These are phyloP conservation scores for Acrocephalus arundinaceus DNA, from an alignment of 2,113 vertebrate species.

Conservation along the genomic window DNA sequence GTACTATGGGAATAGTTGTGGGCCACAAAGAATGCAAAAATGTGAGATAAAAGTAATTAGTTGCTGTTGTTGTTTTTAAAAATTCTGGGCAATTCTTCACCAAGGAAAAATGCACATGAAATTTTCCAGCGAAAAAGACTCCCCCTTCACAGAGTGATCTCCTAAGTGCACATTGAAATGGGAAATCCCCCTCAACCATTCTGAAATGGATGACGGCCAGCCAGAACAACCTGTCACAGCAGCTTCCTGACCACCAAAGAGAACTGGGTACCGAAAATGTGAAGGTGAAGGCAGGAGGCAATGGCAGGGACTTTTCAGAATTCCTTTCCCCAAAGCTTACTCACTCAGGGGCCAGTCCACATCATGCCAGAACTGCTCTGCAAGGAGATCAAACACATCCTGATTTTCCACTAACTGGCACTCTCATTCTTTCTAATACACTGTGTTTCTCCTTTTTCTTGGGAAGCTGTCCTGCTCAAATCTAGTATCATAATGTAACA, in stretches of 20 bases:
- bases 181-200: slow-evolving; percentile 31
- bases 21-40: neutral
- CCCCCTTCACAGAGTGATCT: neutral
- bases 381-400: neutral
- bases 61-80: neutral
- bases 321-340: neutral
- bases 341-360: neutral
- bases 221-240: neutral
- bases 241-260: slow-evolving; percentile 11
- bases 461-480: neutral
- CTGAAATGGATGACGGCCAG: neutral
- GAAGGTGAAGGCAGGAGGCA: neutral
- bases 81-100: neutral
- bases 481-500: neutral
- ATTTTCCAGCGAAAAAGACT: neutral
- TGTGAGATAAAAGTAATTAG: neutral
- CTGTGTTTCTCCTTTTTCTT: neutral
- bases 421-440: neutral
- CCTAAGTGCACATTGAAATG: neutral
- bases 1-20: neutral
- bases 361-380: neutral
- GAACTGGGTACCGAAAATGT: neutral
- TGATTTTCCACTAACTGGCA: neutral
- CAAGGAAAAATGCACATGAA: neutral
- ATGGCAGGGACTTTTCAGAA: neutral